Percentiles rank a stretch among this genome's conserved stretches.
phyloP scores from a whole-genome alignment of 2,113 vertebrate genomes.

The Zosterops hypoxanthus region DNA sequence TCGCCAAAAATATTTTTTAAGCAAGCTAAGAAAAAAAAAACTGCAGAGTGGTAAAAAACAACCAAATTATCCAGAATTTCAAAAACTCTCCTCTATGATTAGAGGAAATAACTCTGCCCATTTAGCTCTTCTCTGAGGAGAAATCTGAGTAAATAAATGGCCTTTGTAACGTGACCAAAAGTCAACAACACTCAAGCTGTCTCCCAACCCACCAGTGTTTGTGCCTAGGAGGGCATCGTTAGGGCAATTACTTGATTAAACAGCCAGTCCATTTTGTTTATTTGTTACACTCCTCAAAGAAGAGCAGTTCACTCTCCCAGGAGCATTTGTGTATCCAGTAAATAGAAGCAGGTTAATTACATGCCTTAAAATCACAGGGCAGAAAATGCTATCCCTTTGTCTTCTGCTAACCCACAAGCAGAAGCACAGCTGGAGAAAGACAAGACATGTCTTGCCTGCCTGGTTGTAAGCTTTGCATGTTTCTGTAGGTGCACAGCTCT shows the following conservation, averaged over 20 bases:
- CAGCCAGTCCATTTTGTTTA: constrained; percentile 44
- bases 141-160: constrained; percentile 40
- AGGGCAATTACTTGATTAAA: constrained; percentile 56
- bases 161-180: constrained; percentile 33
- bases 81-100: background rate
- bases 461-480: background rate
- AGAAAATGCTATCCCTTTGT: background rate
- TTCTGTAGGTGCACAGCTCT: background rate
- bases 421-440: background rate
- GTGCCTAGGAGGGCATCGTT: constrained; percentile 11
- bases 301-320: background rate
- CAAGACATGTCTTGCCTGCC: background rate
- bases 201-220: constrained; percentile 10
- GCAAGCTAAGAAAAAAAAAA: background rate
- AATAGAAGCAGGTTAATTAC: constrained; percentile 42
- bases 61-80: background rate
- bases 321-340: constrained; percentile 26
- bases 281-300: constrained; percentile 29
- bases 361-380: constrained; percentile 7
- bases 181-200: constrained; percentile 24
- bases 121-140: constrained; percentile 3
- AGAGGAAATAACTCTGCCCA: background rate
- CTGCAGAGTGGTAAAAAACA: background rate
- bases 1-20: background rate
- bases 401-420: background rate